Base-by-base conservation (phyloP, 2,113 vertebrate species). In the Lepidothrix coronata region DNA sequence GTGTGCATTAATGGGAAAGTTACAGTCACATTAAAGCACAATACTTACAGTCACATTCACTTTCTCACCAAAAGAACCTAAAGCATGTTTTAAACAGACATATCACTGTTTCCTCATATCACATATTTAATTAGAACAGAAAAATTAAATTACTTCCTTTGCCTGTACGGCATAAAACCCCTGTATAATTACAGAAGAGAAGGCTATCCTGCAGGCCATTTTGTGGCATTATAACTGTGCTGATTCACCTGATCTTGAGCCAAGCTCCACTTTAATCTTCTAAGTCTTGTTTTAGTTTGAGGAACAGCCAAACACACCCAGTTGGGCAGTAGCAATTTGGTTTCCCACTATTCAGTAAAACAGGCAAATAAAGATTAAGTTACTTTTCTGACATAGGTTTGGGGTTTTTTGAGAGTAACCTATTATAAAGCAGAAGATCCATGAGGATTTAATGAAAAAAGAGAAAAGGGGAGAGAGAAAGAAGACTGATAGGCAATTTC, bases 241-340 rank as follows among this genome's bases (percentile, higher is more conserved):
- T 97, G 94, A 94, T 93, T 96, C 91, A 95, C 94, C 95, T 96
- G 94, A 94, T 87, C 82, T 25, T 28, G 73, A 92, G 94, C 95
- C 96, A 97, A 97, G 12, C 57, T 88, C 16, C 37, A 35, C 78
- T 96, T 96, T 95, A 94, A 96, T 96, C 88, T 95, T 95, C 72
- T 2, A 4, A 87, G 24, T 79, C 84, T 86, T 91, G 61, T 93
- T 96, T 90, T 63, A 88, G 57, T 85, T 91, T 97, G 88, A 91
- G 74, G 52, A 96, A 48, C 84, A 94, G 89, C 91, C 92, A 95
- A 93, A 89, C 91, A 94, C 95, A 88, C 95, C 97, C 86, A 93
- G 46, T 12, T 59, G 77, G 44, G 79, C 77, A 91, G 51, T 28
- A 77, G 8, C 76, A 49, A 86, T 87, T 78, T 44, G 19, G 27